Evolutionary conservation across 2,888 invertebrate genomes (phyloP).

Genomic region (Chaetoderma sp.): DNA sequence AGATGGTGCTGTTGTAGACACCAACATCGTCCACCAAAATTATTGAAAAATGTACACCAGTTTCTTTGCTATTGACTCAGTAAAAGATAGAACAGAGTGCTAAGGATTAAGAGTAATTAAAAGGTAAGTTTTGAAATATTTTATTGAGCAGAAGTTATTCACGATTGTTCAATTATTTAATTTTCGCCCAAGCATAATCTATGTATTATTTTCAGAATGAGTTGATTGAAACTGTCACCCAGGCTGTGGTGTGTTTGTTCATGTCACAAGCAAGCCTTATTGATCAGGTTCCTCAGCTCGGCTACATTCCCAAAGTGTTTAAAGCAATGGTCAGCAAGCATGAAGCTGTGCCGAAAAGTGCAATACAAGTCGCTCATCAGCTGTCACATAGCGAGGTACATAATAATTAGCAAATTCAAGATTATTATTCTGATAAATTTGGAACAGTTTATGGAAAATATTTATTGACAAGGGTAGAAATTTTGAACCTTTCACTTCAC

Average conservation of each 20-base stretch:
- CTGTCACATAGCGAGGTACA: conserved; percentile 84
- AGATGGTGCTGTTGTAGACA: no score
- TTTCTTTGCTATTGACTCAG: no score
- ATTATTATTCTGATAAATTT: neutral
- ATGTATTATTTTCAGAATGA: conserved; percentile 66
- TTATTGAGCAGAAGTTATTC: no score
- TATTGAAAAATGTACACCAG: no score
- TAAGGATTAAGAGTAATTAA: no score
- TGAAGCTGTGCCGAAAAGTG: conserved; percentile 79
- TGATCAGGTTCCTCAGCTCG: conserved; percentile 75
- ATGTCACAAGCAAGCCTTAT: conserved; percentile 88
- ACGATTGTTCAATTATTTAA: no score
- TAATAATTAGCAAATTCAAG: conserved; percentile 9
- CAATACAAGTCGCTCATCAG: conserved; percentile 88
- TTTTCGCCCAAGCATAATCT: no score
- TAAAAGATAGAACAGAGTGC: no score
- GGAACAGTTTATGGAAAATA: neutral
- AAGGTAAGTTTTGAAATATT: no score
- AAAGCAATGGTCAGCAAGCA: conserved; percentile 76
- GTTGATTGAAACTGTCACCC: conserved; percentile 75
- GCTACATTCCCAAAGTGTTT: conserved; percentile 72
- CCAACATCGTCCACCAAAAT: no score
- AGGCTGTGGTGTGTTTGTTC: conserved; percentile 85
- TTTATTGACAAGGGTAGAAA: neutral
- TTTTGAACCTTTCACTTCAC: no score